Evolutionary conservation across 1,140 invertebrate species (phyloP), one percentile per base, ranked within the genome.

Genomic region (Sycophaga agraensis): DNA sequence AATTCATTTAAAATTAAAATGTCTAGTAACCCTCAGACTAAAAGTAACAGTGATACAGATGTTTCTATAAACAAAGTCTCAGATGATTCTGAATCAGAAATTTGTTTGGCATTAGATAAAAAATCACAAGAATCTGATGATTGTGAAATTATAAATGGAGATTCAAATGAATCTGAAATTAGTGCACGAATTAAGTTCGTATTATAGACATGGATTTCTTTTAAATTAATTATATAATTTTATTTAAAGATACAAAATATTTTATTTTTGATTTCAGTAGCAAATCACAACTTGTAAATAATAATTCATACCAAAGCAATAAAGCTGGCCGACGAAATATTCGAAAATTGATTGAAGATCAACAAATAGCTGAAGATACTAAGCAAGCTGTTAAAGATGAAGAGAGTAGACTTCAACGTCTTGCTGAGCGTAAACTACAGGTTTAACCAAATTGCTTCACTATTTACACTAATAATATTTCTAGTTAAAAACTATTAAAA

Each of bases 301-400:
- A 68, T 77, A 26, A 7, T 49, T 16, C 17, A 16, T n/a, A n/a
- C n/a, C n/a, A n/a, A n/a, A n/a, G 19, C 17, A 49, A 58, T 26
- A 3, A 7, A 31, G 0, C 76, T 50, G 86, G 86, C 2, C 42
- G 89, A 43, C 93, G 91, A 74, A 91, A 93, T 70, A 94, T 94
- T 65, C 83, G 90, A 2, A 91, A 90, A 79, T 84, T 95, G 2
- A 85, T 92, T 67, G 86, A 87, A 53, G 88, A 89, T 58, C 88
- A 89, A 63, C 86, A 91, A 73, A 80, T 97, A 35, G 84, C 88
- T 59, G 85, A 88, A 61, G 83, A 82, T 24, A 98, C 96, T 0
- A 91, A 90, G 71, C 85, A 86, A 70, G 96, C 96, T 9, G 91
- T 90, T 31, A 88, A 89, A 70, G 89, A 92, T 68, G 96, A 99